These are phyloP conservation scores for Argyrosomus japonicus DNA, from an alignment of 2,113 vertebrate genomes.

Conservation along the genomic window DNA sequence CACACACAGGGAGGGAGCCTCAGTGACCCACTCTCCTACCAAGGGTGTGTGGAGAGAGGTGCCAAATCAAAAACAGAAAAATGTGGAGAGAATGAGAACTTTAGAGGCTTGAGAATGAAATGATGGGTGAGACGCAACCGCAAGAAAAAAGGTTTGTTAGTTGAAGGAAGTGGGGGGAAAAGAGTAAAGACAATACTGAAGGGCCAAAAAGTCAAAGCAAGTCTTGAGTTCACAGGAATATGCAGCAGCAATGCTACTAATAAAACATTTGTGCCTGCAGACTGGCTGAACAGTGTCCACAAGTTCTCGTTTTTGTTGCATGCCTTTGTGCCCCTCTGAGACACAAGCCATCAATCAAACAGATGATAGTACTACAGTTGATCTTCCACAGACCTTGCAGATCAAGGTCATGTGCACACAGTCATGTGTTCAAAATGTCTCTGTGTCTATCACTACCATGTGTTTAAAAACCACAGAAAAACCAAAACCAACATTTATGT, in stretches of 20 bases:
- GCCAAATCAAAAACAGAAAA: conserved; percentile 51
- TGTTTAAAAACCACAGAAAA: no score
- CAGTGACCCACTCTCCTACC: conserved; percentile 44
- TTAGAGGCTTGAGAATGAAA: conserved; percentile 22
- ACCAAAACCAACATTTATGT: no score
- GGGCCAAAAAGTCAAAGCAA: neutral
- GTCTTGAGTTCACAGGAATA: neutral
- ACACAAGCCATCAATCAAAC: neutral
- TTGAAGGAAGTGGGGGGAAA: no score
- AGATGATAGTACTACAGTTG: neutral
- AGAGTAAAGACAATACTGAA: neutral
- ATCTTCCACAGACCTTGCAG: neutral
- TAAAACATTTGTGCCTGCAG: no score
- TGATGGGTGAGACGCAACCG: conserved; percentile 1
- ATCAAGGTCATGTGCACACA: neutral
- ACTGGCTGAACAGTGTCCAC: no score
- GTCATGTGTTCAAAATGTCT: no score
- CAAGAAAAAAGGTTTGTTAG: neutral
- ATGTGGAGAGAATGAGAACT: conserved; percentile 15
- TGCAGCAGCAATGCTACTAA: no score
- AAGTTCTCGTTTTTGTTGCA: neutral
- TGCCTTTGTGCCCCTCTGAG: neutral
- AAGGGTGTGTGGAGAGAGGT: conserved; percentile 43
- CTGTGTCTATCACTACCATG: no score
- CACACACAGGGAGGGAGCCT: conserved; percentile 43